Conservation (phyloP, 2,888 invertebrate species). For the Plebejus melissa region DNA sequence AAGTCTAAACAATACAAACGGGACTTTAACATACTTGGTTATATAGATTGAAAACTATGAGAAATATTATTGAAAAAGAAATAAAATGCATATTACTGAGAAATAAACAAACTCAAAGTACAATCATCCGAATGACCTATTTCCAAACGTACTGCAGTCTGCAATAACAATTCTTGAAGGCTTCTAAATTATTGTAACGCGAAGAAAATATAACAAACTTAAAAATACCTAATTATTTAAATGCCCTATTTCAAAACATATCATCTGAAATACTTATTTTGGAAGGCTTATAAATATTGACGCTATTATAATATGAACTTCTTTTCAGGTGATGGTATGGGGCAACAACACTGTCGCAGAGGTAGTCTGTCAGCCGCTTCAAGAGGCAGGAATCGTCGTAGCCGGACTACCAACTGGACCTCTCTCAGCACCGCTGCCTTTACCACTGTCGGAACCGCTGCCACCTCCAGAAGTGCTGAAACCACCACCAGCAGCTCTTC, state of each 20-base stretch:
- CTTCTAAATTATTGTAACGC: background rate
- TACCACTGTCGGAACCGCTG: slow-evolving; percentile 54
- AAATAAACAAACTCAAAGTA: background rate
- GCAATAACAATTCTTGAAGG: background rate
- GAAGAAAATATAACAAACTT: too few species aligned
- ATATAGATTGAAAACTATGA: background rate
- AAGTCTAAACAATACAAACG: background rate
- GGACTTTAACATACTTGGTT: background rate
- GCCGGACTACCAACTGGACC: slow-evolving; percentile 65
- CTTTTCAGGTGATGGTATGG: slow-evolving; percentile 63
- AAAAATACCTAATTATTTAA: too few species aligned
- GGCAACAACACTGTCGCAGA: slow-evolving; percentile 69
- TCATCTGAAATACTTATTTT: too few species aligned
- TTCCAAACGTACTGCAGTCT: background rate
- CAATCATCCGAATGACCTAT: background rate
- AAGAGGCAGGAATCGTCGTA: slow-evolving; percentile 64
- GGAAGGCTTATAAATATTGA: background rate
- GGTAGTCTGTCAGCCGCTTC: slow-evolving; percentile 65
- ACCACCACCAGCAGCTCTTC: slow-evolving; percentile 63
- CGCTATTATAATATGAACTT: too few species aligned
- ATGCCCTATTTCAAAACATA: too few species aligned
- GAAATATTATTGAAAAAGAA: background rate
- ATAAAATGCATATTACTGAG: background rate
- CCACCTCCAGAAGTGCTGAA: slow-evolving; percentile 43
- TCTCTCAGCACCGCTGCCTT: slow-evolving; percentile 52